Evolutionary conservation across 2,888 invertebrate genomes (phyloP), one percentile per base, ranked within the genome.

Genomic region (Cerastis leucographa): DNA sequence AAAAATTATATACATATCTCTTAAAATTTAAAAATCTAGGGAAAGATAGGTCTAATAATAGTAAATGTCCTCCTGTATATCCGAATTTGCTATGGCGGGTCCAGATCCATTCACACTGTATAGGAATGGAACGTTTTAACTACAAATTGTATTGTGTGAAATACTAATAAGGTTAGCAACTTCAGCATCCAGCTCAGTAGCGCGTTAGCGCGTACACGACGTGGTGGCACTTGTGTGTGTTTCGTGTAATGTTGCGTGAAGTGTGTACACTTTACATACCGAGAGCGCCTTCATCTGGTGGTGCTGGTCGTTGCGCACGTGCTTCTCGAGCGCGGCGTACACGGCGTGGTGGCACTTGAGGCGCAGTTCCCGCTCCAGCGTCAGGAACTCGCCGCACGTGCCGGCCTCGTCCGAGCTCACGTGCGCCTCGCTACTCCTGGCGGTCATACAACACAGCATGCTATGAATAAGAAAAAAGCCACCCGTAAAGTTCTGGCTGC

Each of bases 341-440:
- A 98, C 97, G 85, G 97, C 97, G 89, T 99, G 98, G 93, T 98
- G 98, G 94, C 98, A 99, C 91, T 98, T 98, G 92, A 98, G 98
- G 69, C 98, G 97, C 81, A 99, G 89, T 96, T 97, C 93, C 93
- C 95, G 92, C 97, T 95, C 92, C 91, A 90, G 92, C 91, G 88
- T 83, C 71, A 70, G 91, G 86, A 77, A 91, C 80, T 84, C 91
- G 19, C 90, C 88, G 76, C 83, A 80, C 61, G 66, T 87, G 76
- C 81, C 84, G 49, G 62, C 51, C n/a, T 74, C 84, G 0, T 74
- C 88, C 17, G 76, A 11, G 64, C 78, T 67, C 17, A n/a, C 42
- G 19, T 40, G 61, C 0, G 80, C 69, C 8, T 85, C 89, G 51
- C 79, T 78, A 40, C 72, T 70, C 51, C 74, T 66, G 44, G 5